Conservation (phyloP, 2,888 invertebrate genomes). For the Glaucopsyche alexis region DNA sequence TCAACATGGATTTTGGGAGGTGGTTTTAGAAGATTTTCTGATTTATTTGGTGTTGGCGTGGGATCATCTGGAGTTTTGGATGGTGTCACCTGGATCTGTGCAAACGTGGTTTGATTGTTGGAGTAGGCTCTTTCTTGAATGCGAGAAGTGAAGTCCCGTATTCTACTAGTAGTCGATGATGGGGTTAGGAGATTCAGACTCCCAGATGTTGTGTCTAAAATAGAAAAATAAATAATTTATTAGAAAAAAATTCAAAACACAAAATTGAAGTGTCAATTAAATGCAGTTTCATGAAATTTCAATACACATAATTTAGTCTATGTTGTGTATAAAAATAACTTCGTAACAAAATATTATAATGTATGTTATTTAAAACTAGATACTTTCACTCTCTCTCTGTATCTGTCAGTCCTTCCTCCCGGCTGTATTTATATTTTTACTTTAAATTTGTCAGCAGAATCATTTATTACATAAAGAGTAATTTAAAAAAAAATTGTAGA, state of each 20-base stretch:
- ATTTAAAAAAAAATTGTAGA: too few relatives aligned
- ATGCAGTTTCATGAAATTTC: neutral
- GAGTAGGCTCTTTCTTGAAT: constrained; percentile 77
- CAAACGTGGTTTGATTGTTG: constrained; percentile 52
- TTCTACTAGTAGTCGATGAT: constrained; percentile 79
- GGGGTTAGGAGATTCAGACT: constrained; percentile 82
- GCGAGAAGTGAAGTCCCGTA: constrained; percentile 80
- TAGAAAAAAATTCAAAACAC: neutral
- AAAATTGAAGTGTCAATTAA: neutral
- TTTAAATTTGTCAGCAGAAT: too few relatives aligned
- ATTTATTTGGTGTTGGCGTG: constrained; percentile 49
- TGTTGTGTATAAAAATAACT: too few relatives aligned
- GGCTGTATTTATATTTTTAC: too few relatives aligned
- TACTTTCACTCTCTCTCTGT: too few relatives aligned
- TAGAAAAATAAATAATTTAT: constrained; percentile 31
- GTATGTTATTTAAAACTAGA: too few relatives aligned
- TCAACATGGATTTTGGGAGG: constrained; percentile 68
- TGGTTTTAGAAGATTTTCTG: constrained; percentile 66
- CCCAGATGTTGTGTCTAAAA: constrained; percentile 80
- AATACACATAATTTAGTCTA: too few relatives aligned
- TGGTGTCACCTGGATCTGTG: constrained; percentile 57
- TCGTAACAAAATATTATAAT: too few relatives aligned
- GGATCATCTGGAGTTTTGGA: constrained; percentile 51
- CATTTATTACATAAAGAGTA: too few relatives aligned
- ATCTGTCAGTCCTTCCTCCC: too few relatives aligned